Conservation (phyloP, 2,797 vertebrate species). For the Calcarius lapponicus region DNA sequence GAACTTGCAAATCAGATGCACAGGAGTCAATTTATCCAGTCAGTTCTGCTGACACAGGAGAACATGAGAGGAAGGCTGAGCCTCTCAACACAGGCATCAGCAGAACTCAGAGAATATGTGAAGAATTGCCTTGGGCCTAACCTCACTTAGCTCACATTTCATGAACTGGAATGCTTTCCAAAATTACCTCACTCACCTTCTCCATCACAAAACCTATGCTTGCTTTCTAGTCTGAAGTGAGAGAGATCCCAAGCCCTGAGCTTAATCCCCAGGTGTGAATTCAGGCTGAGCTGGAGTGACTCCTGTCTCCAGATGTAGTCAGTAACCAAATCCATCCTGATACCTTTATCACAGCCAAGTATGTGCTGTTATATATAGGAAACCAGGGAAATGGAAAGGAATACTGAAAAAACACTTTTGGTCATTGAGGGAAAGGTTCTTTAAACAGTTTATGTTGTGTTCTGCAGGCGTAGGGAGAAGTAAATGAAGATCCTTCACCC, state of each 20-base stretch:
- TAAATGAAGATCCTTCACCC: neutral
- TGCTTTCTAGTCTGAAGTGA: rapidly evolving
- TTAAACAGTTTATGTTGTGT: neutral
- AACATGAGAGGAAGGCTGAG: neutral
- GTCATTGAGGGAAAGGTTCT: neutral
- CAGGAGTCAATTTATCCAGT: constrained; percentile 16
- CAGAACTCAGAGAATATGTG: constrained; percentile 35
- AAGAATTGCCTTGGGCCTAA: constrained; percentile 47
- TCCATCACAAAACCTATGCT: neutral
- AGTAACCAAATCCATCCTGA: neutral
- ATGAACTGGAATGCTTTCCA: neutral
- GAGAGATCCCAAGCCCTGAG: neutral
- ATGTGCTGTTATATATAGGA: neutral
- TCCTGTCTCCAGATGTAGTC: neutral
- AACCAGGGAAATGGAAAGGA: neutral
- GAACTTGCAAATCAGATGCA: constrained; percentile 29
- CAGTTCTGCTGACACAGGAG: constrained; percentile 44
- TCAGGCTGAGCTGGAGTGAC: neutral
- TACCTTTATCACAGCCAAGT: neutral
- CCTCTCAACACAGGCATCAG: neutral
- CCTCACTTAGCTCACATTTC: neutral
- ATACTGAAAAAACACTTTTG: rapidly evolving
- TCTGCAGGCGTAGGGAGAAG: neutral
- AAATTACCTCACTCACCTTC: neutral
- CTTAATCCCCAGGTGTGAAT: neutral